Conservation (phyloP, 2,888 invertebrate species). For the Palloptera scutellata region DNA sequence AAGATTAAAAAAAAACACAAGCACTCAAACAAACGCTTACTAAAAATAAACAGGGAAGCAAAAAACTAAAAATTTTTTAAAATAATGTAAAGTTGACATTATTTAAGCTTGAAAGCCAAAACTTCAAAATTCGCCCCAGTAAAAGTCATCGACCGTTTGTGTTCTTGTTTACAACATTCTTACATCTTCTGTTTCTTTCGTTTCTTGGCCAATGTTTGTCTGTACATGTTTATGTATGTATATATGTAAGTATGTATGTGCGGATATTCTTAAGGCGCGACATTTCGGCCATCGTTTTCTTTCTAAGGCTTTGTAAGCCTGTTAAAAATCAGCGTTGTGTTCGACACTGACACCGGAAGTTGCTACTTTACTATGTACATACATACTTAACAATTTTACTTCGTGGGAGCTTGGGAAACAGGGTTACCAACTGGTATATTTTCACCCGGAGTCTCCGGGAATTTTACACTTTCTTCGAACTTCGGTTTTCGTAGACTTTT, state of each 20-base stretch:
- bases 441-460: too few species aligned
- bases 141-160: not conserved
- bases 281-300: too few species aligned
- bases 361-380: slow-evolving; percentile 8
- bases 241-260: too few species aligned
- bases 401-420: not conserved
- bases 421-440: not conserved
- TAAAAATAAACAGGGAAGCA: not conserved
- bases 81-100: slow-evolving; percentile 5
- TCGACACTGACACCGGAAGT: slow-evolving; percentile 22
- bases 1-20: not conserved
- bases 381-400: not conserved
- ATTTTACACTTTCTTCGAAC: too few species aligned
- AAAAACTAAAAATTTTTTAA: not conserved
- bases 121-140: not conserved
- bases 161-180: not conserved
- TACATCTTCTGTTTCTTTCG: not conserved
- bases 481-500: too few species aligned
- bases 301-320: too few species aligned
- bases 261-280: not conserved
- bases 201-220: not conserved
- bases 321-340: slow-evolving; percentile 12
- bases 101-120: not conserved
- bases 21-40: not conserved
- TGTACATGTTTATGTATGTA: too few species aligned